Conservation (phyloP, 2,113 vertebrate species). For the Toxotes chatareus region DNA sequence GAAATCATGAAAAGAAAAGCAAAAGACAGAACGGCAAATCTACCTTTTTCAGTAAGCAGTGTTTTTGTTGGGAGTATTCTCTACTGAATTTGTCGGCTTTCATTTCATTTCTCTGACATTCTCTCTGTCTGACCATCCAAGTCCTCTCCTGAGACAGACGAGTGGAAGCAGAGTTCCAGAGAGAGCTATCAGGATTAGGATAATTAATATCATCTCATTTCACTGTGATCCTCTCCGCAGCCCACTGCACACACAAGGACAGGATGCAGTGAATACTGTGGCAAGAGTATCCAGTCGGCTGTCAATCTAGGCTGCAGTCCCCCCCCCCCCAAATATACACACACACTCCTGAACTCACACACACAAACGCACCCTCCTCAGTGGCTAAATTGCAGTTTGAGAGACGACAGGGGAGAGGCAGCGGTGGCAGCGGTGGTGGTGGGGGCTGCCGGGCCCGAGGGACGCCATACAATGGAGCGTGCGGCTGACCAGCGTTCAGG, state of each 20-base stretch:
- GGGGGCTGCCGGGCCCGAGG: constrained; percentile 86
- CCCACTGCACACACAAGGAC: constrained; percentile 81
- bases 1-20: constrained; percentile 60
- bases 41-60: constrained; percentile 53
- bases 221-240: constrained; percentile 78
- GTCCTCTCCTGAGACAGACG: constrained; percentile 80
- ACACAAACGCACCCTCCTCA: constrained; percentile 64
- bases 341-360: constrained; percentile 30
- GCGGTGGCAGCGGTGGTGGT: constrained; percentile 54
- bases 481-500: constrained; percentile 97
- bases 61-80: constrained; percentile 75
- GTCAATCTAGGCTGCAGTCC: constrained; percentile 85
- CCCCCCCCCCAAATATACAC: constrained; percentile 23
- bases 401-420: constrained; percentile 87
- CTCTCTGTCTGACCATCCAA: constrained; percentile 80
- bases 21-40: constrained; percentile 56
- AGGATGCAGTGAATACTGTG: constrained; percentile 82
- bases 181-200: constrained; percentile 86
- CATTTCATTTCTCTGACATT: constrained; percentile 78
- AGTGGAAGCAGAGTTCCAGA: constrained; percentile 76
- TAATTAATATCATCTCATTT: constrained; percentile 86
- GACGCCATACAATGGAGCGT: constrained; percentile 91
- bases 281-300: constrained; percentile 88
- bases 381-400: constrained; percentile 93
- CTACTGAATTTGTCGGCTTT: constrained; percentile 74